These are phyloP conservation scores for Cryptocephalus primarius DNA, from an alignment of 2,888 invertebrate species.

Conservation along the genomic window DNA sequence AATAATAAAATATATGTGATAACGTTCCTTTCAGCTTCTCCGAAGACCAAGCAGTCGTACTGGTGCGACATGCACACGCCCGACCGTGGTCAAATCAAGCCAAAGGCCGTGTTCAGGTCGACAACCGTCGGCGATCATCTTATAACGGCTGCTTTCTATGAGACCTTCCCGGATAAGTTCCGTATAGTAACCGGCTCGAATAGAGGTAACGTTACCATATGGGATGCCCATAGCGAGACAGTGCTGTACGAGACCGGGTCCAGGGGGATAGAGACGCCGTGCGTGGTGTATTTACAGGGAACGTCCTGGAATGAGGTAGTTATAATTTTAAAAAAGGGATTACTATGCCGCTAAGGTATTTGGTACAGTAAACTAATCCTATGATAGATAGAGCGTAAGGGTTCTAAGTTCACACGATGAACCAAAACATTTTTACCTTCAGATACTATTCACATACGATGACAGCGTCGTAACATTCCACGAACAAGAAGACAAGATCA, in stretches of 20 bases:
- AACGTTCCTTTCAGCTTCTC: constrained; percentile 21
- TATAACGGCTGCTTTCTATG: constrained; percentile 23
- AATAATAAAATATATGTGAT: too few relatives aligned
- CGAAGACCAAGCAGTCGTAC: constrained; percentile 27
- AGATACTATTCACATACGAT: constrained; percentile 5
- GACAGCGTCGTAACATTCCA: constrained; percentile 8
- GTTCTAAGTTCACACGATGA: too few relatives aligned
- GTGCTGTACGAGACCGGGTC: constrained; percentile 7
- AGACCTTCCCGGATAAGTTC: constrained; percentile 12
- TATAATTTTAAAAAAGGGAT: too few relatives aligned
- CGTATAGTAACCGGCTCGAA: constrained; percentile 17
- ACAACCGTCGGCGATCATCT: constrained; percentile 13
- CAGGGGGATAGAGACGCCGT: constrained; percentile 9
- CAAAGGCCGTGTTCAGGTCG: constrained; percentile 10
- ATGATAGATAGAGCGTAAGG: too few relatives aligned
- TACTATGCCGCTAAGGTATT: too few relatives aligned
- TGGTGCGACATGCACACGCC: constrained; percentile 29
- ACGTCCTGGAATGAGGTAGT: background rate
- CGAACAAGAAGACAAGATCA: background rate
- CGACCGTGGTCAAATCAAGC: constrained; percentile 17
- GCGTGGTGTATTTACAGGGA: constrained; percentile 6
- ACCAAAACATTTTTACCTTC: too few relatives aligned
- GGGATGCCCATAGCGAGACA: constrained; percentile 12
- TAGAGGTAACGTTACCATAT: constrained; percentile 16
- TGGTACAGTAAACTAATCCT: too few relatives aligned